Evolutionary conservation across 2,888 invertebrate genomes (phyloP), one percentile per base, ranked within the genome.

Genomic region (Stenodema calcarata): DNA sequence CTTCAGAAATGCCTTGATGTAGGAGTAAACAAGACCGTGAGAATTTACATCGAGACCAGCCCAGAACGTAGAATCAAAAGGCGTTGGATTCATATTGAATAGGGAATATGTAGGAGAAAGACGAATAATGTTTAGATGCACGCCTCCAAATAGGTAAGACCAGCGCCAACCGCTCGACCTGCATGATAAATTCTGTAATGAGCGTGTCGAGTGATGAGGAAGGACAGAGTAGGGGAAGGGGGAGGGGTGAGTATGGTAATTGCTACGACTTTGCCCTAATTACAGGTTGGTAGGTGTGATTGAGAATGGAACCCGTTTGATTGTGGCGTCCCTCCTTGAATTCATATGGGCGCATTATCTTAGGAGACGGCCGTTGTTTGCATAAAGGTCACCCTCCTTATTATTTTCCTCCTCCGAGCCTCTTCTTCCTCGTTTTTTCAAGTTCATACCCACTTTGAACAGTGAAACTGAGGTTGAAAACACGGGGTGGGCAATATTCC

Each of bases 301-400:
- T 75, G 73, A 75, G 73, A 75, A 75, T 75, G 73, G 73, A 75
- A 75, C 73, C 73, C 73, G 73, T 75, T 75, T 75, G 73, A 75
- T 75, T 75, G 73, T 75, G 62, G 30, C 30, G 73, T 75, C 73
- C 73, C 73, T 41, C 73, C 41, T 75, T 75, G 73, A 75, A 75
- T 75, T 75, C 73, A 75, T 75, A 75, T 75, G 73, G 73, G 35
- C 73, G 35, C 35, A 75, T 75, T 75, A 75, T 35, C 73, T 35
- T 75, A 35, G 35, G 35, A 75, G 30, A 41, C 41, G 35, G 73
- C 35, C 35, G 73, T 16, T 41, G 73, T 75, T 41, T 75, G 73
- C 73, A 75, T 75, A 75, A 75, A 75, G 73, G 73, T 75, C 73
- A 41, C 73, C 35, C 41, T 41, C 73, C 41, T 30, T 41, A 30